Evolutionary conservation across 2,113 vertebrate species (phyloP).

Genomic region (Psittacula cyanocephala): DNA sequence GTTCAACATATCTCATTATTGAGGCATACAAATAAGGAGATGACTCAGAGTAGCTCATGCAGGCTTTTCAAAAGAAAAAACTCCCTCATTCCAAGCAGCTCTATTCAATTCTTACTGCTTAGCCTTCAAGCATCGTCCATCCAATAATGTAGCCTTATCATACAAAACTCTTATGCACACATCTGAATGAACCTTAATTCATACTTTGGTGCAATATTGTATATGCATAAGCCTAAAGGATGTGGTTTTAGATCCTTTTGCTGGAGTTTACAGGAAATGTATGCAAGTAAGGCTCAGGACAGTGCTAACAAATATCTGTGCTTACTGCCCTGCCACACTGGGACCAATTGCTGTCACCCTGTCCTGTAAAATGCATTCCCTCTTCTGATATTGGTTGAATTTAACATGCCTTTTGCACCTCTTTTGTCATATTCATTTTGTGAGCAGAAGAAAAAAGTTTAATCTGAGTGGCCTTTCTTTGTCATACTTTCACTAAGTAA

Average conservation of each 20-base stretch:
- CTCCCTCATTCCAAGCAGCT: neutral
- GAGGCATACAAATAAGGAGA: neutral
- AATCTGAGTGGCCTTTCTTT: neutral
- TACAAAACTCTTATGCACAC: neutral
- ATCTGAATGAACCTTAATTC: neutral
- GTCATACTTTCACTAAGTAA: neutral
- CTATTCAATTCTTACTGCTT: neutral
- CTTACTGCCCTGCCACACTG: neutral
- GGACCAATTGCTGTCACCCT: neutral
- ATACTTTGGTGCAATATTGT: neutral
- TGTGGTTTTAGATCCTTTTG: neutral
- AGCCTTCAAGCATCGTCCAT: neutral
- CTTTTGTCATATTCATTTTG: neutral
- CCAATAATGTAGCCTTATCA: neutral
- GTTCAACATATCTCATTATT: neutral
- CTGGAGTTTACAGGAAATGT: neutral
- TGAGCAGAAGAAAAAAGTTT: neutral
- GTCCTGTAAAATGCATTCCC: neutral
- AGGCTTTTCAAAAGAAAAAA: neutral
- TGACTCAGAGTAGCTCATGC: neutral
- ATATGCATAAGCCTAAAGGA: neutral
- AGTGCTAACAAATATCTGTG: neutral
- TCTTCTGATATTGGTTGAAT: neutral
- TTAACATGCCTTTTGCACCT: neutral
- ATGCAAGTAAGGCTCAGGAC: neutral